Base-by-base conservation (phyloP, 2,113 vertebrate genomes). In the Petromus typicus region DNA sequence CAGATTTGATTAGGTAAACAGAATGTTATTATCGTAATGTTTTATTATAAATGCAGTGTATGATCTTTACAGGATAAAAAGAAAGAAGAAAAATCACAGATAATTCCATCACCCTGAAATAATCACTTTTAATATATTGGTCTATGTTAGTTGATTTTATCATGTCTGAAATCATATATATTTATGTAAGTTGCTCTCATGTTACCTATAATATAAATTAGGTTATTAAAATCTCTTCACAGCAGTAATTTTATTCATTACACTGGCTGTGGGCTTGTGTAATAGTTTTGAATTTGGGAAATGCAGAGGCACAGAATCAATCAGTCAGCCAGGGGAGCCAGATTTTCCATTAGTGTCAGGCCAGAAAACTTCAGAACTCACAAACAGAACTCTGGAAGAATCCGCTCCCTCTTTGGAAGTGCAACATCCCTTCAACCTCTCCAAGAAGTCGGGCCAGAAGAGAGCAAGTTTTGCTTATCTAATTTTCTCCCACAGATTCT, bases 11-110 rank as follows among this genome's bases (percentile, higher is more conserved):
- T 78, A 88, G 32, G 32, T 25, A 67, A 64, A 66, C 18, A 67
- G 30, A 32, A 40, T 56, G 54, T 13, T 45, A 23, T 86, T 85
- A 91, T 87, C 11, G 27, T n/a, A 90, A 30, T 43, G 59, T 76
- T 96, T 96, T 85, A 90, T 92, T 88, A 86, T 66, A 82, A 92
- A 94, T 90, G 61, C 59, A 81, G 82, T 76, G 30, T 7, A 64
- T 59, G 40, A 54, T 64, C 40, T 56, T 43, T 54, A 88, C 1
- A 90, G 95, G 71, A 81, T 91, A 89, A 79, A 11, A 75, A 80
- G n/a, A 51, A 56, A 63, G 54, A n/a, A 64, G 92, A 79, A 61
- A 95, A 92, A 67, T 59, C 56, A 66, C 67, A n/a, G 32, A 61
- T 71, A 30, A 59, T 91, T 64, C 20, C 7, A 85, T 34, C 14